Evolutionary conservation across 2,888 invertebrate genomes (phyloP), one percentile per base, ranked within the genome.

Genomic region (Psylliodes chrysocephalus): DNA sequence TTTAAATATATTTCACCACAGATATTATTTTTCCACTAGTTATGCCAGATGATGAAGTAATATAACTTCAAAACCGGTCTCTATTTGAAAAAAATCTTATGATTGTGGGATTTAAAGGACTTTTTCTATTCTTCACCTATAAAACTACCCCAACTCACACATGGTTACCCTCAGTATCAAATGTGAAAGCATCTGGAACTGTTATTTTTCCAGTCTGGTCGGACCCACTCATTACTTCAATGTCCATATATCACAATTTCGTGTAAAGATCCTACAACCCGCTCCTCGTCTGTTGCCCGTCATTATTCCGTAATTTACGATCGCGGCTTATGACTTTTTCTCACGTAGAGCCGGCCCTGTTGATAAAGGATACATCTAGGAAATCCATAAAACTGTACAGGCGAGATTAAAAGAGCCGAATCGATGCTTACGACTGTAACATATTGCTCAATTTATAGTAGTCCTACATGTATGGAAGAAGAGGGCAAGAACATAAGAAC

Each of bases 361-460:
- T 15, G 49, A 49, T 49, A 49, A 49, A 49, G 49, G 49, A 49
- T 49, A 49, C 25, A 54, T 12, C 15, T 15, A n/a, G 19, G 22
- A 17, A 22, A 40, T 54, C 54, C 40, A 38, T 54, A 54, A 40
- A 54, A 54, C 38, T 40, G 54, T 40, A 54, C 22, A 28, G 25
- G 25, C 25, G 54, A 54, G 54, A 54, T 54, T 54, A 54, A 54
- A 54, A 54, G 35, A 10, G 12, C 52, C 7, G 14, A 40, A 54
- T 54, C 54, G 54, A 54, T 54, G 54, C 14, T 54, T 22, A 40
- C 14, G 25, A 38, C 14, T 15, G 40, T 40, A 54, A 54, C 54
- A 25, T 54, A 54, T 54, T 54, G 40, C 25, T 54, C 40, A 40
- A 40, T 54, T 54, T 54, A 38, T 54, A 40, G 22, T 25, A 54